Evolutionary conservation across 2,888 invertebrate genomes (phyloP), one percentile per base, ranked within the genome.

Genomic region (Chymomyza procnemis): DNA sequence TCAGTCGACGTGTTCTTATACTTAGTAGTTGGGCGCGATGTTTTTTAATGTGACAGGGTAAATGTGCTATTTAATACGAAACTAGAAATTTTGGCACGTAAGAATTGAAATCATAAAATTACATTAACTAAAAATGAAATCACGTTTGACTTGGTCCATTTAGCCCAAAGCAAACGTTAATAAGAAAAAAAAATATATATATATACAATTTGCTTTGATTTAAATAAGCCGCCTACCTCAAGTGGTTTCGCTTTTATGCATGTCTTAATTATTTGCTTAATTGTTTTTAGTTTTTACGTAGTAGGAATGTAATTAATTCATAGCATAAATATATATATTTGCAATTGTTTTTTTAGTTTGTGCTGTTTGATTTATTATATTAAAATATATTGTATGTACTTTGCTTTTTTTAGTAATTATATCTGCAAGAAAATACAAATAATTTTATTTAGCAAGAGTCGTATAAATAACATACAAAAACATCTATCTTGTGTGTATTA

Each of bases 371-470:
- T 68, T 14, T 50, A 73, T 67, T 70, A 71, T 81, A 75, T 78
- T 81, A 85, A 83, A 84, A 80, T 85, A 81, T 74, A 76, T 70
- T 76, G 67, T 72, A 69, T 79, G 71, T 77, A 74, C 64, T 78
- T 81, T 69, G 34, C 21, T 54, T 54, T 54, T 81, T 70, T 85
- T 88, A 88, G 84, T 88, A 89, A 88, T 89, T 85, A 79, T 88
- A 89, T 89, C 89, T 89, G 89, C 80, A 89, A 89, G 82, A 85
- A 89, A 82, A 89, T 80, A 88, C 84, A 89, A 86, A 89, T 70
- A 77, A 79, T 84, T 79, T 73, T 76, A 77, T 84, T 83, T 81
- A 81, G 80, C 78, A 70, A 71, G 63, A 66, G 69, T 76, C 47
- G 67, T 50, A 50, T 55, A 41, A 41, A 41, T 41, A 41, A 41